Base-by-base conservation (phyloP, 2,888 invertebrate species). In the Oligia fasciuncula region DNA sequence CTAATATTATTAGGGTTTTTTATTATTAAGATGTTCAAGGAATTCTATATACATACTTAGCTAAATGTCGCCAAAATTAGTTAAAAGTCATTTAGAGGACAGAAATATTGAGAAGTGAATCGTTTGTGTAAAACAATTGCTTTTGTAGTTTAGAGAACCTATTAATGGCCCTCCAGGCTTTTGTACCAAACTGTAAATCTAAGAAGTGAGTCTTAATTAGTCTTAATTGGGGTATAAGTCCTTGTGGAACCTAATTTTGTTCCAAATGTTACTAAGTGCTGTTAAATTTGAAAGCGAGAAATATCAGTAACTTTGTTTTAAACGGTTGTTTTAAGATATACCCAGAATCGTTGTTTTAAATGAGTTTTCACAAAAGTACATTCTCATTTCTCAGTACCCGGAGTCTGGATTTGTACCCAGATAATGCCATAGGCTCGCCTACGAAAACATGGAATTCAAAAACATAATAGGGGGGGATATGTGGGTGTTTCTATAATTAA, bases 141-240 rank as follows among this genome's bases (percentile, higher is more conserved):
- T 51, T 19, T 51, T 17, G 0, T 29, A 63, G n/a, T 68, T 51
- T n/a, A 35, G 2, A 35, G 8, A 69, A 69, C n/a, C 4, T 19
- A 19, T 40, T 51, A 66, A 19, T 29, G 2, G 13, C 1, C 29
- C 29, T 46, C 62, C 62, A 29, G 29, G 9, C 23, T 43, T 57
- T 43, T 35, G 6, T 62, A 79, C 71, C 29, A 71, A 71, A 60
- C 43, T 1, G 43, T 80, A 82, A 49, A 82, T 57, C 54, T 69
- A 29, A 29, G 17, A 67, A 80, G n/a, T 29, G 29, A 40, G n/a
- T 68, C 46, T 17, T 29, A 78, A 80, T 81, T 72, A 49, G n/a
- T 68, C 46, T 17, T 29, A 78, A 80, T 81, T 72, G 43, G 35
- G 54, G 29, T 46, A 54, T 19, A 19, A 65, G 4, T 1, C 35